These are phyloP conservation scores for Tetrapedia diversipes DNA, from an alignment of 2,888 invertebrate species.

Conservation along the genomic window DNA sequence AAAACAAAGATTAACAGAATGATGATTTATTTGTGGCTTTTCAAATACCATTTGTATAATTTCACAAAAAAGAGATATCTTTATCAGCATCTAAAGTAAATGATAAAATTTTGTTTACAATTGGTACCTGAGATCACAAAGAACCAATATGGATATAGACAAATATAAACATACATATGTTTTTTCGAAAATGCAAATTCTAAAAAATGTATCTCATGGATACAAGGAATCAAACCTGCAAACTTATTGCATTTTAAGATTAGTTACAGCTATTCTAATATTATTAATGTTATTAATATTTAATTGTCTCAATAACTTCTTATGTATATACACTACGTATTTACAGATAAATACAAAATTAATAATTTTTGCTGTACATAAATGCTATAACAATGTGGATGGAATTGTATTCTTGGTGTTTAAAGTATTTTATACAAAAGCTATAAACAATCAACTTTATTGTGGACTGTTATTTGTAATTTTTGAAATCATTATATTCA, in stretches of 20 bases:
- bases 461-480: constrained; percentile 6
- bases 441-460: constrained; percentile 23
- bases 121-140: constrained; percentile 64
- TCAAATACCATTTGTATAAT: constrained; percentile 54
- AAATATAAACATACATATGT: constrained; percentile 35
- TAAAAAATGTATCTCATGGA: constrained; percentile 35
- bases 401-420: constrained; percentile 46
- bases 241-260: constrained; percentile 42
- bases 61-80: constrained; percentile 36
- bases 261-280: constrained; percentile 45
- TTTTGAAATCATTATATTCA: constrained; percentile 9
- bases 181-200: constrained; percentile 34
- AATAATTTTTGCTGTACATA: constrained; percentile 57
- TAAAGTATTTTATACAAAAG: constrained; percentile 41
- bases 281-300: constrained; percentile 50
- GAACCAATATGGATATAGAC: constrained; percentile 42
- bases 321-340: constrained; percentile 57
- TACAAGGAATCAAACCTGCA: constrained; percentile 41
- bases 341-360: constrained; percentile 62
- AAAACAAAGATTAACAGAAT: constrained; percentile 50
- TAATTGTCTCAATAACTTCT: constrained; percentile 41
- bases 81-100: constrained; percentile 25
- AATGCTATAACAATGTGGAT: constrained; percentile 54
- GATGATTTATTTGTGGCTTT: constrained; percentile 49
- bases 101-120: constrained; percentile 34